A percentile compares a stretch with the other conserved stretches of the same genome.
phyloP scores from a whole-genome alignment of 2,888 invertebrate genomes.

The Panzeria rudis region DNA sequence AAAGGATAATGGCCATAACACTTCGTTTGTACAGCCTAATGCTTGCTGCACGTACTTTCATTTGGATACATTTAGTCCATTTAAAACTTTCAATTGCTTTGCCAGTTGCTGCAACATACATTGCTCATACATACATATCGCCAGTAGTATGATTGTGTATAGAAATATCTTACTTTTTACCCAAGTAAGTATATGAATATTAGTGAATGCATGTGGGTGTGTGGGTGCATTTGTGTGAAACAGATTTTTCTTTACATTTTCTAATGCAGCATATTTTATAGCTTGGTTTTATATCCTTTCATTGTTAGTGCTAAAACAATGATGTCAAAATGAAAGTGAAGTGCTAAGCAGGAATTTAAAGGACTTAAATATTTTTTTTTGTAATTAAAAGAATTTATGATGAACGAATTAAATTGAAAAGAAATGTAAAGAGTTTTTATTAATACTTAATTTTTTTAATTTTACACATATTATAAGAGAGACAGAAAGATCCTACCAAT shows the following conservation, averaged over 20 bases:
- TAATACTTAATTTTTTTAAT: background rate
- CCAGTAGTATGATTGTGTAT: background rate
- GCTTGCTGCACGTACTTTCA: constrained; percentile 20
- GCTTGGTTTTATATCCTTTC: constrained; percentile 33
- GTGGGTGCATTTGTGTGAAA: background rate
- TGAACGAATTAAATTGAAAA: background rate
- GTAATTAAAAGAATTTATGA: constrained; percentile 17
- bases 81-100: constrained; percentile 65
- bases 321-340: constrained; percentile 54
- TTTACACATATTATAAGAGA: background rate
- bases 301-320: constrained; percentile 44
- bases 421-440: background rate
- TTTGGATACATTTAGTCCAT: constrained; percentile 20
- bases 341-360: constrained; percentile 51
- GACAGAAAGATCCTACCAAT: background rate
- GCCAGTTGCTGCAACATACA: constrained; percentile 51
- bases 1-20: constrained; percentile 43
- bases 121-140: background rate
- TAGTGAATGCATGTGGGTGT: background rate
- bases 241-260: constrained; percentile 12
- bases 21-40: constrained; percentile 15
- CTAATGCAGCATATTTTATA: constrained; percentile 33
- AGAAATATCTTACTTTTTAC: constrained; percentile 5
- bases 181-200: background rate
- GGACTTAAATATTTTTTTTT: background rate